These are phyloP conservation scores for Saguinus midas DNA, from an alignment of 2,113 vertebrate genomes.

Conservation along the genomic window DNA sequence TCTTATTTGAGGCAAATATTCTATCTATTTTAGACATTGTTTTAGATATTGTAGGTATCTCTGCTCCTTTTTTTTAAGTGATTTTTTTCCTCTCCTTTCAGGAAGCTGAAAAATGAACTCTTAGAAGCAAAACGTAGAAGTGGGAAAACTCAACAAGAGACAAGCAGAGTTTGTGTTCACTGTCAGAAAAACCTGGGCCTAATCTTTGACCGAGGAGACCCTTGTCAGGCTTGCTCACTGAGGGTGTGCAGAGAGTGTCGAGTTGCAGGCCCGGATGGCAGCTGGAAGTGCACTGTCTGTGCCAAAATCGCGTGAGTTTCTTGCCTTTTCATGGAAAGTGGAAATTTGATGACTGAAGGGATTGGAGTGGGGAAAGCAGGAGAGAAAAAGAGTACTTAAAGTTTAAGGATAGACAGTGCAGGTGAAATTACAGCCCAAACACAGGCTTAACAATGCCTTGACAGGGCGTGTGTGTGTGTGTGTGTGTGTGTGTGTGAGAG, in stretches of 20 bases:
- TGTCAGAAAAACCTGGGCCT: conserved; percentile 92
- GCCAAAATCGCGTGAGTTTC: conserved; percentile 93
- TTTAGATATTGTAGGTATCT: background rate
- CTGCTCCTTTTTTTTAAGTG: background rate
- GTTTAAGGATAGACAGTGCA: background rate
- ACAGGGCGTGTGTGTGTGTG: background rate
- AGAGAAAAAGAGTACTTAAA: background rate
- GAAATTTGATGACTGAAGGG: background rate
- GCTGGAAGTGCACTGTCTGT: conserved; percentile 92
- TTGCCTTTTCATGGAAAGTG: background rate
- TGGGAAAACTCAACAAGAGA: conserved; percentile 83
- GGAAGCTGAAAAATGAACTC: conserved; percentile 96
- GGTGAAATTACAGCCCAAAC: background rate
- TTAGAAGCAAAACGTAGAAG: conserved; percentile 92
- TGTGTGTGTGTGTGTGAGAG: background rate
- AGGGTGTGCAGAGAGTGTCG: conserved; percentile 91
- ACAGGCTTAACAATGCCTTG: background rate
- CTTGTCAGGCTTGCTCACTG: conserved; percentile 88
- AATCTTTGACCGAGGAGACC: conserved; percentile 92
- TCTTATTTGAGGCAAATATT: background rate
- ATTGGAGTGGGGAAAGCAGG: background rate
- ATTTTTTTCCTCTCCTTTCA: conserved; percentile 70
- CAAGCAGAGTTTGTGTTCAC: conserved; percentile 87
- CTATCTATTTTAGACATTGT: background rate
- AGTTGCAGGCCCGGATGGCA: conserved; percentile 70